Evolutionary conservation across 1,140 invertebrate species (phyloP), one percentile per base, ranked within the genome.

Genomic region (Polypedilum pembai): DNA sequence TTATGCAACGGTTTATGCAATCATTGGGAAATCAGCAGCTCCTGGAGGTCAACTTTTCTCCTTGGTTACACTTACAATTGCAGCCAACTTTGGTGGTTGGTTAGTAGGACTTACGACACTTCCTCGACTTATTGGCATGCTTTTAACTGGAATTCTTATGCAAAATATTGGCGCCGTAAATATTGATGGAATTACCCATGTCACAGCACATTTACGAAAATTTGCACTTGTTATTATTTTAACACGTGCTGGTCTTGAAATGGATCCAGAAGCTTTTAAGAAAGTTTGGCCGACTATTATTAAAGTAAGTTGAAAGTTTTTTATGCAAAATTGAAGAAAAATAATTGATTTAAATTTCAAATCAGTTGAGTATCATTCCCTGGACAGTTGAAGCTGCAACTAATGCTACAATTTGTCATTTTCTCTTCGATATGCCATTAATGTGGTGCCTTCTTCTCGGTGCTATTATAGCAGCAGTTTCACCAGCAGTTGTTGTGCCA

Each of bases 401-500:
- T 0, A 87, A 91, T 24, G 88, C 89, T 0, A 81, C 94, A 8
- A 83, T 89, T 75, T 84, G 90, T 0, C 87, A 91, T 78, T 91
- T 89, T 75, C 80, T 98, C 7, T 84, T 98, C 8, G 86, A 85
- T 74, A 83, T 98, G 75, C 93, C 95, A 0, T 95, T 93, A 92
- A 83, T 89, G 75, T 98, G 95, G 93, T 87, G 88, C 74, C 89
- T 95, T 75, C 86, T 98, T 63, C 85, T 96, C n/a, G 93, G 92
- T 76, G 91, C 91, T 76, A 89, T 96, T 40, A 84, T 97, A 41
- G 92, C 94, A 1, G 94, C 96, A 0, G 95, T 98, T 7, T 96
- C 95, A 0, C 95, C 96, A 0, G 96, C 96, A 10, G 95, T 99
- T 7, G 91, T 98, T 3, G 96, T 98, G 15, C 95, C 96, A 0